phyloP scores from a whole-genome alignment of 1,140 invertebrate genomes.

The Plutomurus gul region DNA sequence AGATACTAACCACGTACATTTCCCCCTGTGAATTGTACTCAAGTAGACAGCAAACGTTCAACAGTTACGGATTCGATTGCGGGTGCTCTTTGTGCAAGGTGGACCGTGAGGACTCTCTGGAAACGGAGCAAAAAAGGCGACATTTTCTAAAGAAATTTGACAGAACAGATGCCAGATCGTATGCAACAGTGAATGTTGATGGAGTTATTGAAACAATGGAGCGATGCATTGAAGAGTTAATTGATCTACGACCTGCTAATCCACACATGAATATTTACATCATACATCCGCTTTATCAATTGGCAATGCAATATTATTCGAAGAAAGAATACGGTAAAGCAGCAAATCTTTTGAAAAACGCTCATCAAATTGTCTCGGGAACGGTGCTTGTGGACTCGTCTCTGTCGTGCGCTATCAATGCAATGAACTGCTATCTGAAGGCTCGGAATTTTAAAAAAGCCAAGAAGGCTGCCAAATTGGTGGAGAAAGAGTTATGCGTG shows the following conservation, averaged over 20 bases:
- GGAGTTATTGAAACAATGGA: background rate
- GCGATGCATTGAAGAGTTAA: background rate
- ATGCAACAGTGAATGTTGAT: background rate
- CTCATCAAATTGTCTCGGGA: background rate
- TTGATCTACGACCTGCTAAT: background rate
- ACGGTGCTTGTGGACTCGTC: background rate
- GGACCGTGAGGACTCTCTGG: background rate
- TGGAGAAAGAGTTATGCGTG: background rate
- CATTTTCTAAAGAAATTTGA: background rate
- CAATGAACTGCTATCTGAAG: background rate
- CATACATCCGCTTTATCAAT: background rate
- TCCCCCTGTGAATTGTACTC: background rate
- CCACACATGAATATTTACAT: background rate
- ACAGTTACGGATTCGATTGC: background rate
- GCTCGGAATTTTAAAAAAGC: background rate
- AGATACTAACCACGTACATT: conserved; percentile 18
- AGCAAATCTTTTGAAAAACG: background rate
- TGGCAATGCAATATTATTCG: background rate
- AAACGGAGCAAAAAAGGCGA: background rate
- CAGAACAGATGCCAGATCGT: background rate
- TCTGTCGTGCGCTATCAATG: background rate
- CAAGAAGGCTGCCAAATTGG: background rate
- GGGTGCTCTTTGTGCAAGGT: conserved; percentile 17
- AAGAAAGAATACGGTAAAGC: background rate
- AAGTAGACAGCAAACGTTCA: background rate